Evolutionary conservation across 2,797 vertebrate species (phyloP).

Genomic region (Chaetodon trifasciatus): DNA sequence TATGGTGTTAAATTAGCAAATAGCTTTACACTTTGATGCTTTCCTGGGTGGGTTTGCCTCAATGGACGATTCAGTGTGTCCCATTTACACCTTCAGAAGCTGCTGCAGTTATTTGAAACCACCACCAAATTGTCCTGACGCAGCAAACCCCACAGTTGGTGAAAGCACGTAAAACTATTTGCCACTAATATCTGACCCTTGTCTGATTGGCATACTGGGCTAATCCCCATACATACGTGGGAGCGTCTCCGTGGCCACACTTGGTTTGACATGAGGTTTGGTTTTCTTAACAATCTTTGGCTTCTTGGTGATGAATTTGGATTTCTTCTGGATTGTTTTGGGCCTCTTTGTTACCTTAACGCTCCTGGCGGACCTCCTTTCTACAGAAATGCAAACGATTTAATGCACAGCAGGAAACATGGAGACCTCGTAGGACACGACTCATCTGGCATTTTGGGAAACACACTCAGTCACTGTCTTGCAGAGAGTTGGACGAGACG

Average conservation of each 20-base stretch:
- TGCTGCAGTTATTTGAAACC: rapidly evolving
- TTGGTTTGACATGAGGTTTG: constrained; percentile 49
- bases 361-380: constrained; percentile 62
- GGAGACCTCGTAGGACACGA: not conserved
- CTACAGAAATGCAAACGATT: constrained; percentile 60
- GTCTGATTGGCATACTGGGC: constrained; percentile 64
- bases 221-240: constrained; percentile 72
- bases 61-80: not conserved
- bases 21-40: constrained; percentile 12
- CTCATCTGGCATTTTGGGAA: no score
- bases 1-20: constrained; percentile 12
- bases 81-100: not conserved
- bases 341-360: constrained; percentile 58
- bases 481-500: no score
- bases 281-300: constrained; percentile 53
- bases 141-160: not conserved
- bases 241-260: constrained; percentile 20
- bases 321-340: constrained; percentile 62
- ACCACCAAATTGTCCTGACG: not conserved
- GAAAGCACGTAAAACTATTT: constrained; percentile 40
- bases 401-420: constrained; percentile 1
- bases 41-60: not conserved
- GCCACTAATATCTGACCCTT: not conserved
- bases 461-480: no score
- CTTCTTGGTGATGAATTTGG: constrained; percentile 55